phyloP scores from a whole-genome alignment of 2,113 vertebrate genomes.

The Paramisgurnus dabryanus region DNA sequence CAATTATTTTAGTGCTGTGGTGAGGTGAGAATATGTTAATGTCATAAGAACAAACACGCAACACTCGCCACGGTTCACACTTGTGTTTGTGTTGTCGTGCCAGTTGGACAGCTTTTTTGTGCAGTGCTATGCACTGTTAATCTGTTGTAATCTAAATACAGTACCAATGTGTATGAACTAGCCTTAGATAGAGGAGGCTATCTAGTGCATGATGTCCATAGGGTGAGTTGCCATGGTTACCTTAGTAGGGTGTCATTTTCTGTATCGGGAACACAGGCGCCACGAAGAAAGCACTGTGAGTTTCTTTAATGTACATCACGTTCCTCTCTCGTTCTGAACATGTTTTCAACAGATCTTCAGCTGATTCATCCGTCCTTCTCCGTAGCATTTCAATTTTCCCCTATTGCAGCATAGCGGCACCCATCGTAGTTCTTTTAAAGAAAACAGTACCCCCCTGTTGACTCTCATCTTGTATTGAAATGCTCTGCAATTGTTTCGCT shows the following conservation, averaged over 20 bases:
- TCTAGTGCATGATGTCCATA: constrained; percentile 48
- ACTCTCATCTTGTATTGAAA: constrained; percentile 49
- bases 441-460: constrained; percentile 49
- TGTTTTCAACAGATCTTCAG: neutral
- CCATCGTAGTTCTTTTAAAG: constrained; percentile 35
- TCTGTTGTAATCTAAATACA: neutral
- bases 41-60: neutral
- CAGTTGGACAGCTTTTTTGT: neutral
- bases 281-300: constrained; percentile 1
- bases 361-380: constrained; percentile 29
- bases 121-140: neutral
- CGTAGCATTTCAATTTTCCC: constrained; percentile 35
- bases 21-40: constrained; percentile 13
- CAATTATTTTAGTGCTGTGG: constrained; percentile 19
- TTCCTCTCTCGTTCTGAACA: neutral
- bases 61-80: constrained; percentile 9
- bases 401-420: constrained; percentile 19
- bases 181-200: constrained; percentile 21
- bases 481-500: constrained; percentile 45
- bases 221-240: constrained; percentile 55
- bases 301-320: constrained; percentile 12
- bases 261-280: constrained; percentile 33
- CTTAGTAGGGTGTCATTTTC: constrained; percentile 34
- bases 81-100: constrained; percentile 24
- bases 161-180: constrained; percentile 10